Evolutionary conservation across 2,888 invertebrate genomes (phyloP), one percentile per base, ranked within the genome.

Genomic region (Rhabditophanes sp.): DNA sequence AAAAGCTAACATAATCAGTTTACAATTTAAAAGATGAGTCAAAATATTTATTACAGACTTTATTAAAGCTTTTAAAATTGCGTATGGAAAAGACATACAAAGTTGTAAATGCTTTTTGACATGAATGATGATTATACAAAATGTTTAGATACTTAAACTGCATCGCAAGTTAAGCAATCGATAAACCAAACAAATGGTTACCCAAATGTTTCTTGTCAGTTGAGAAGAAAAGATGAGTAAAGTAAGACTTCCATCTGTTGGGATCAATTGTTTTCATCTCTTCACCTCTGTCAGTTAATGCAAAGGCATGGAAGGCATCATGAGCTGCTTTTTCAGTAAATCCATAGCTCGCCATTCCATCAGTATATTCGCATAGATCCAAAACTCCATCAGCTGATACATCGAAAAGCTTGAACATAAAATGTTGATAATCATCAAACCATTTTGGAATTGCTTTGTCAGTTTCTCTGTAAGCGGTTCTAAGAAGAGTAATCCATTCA

Each of bases 381-480:
- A 62, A 41, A 3, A 50, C 47, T 16, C 60, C 56, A 35, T 62
- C 62, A 20, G 34, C 54, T 55, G 57, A 57, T 17, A 62, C 63
- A 31, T 62, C 62, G 40, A 62, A 62, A 29, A 62, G 46, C 40
- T 64, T 62, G 55, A 62, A 62, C 57, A 62, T 57, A 39, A 54
- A 64, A 31, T 38, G 46, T 22, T 42, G 42, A 42, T 62, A 62
- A 27, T 62, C 54, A 19, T 37, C 38, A 41, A 64, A 58, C 63
- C 63, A 62, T 26, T 48, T 46, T 12, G 56, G 55, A n/a, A n/a
- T n/a, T n/a, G n/a, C n/a, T n/a, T n/a, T n/a, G n/a, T n/a, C n/a
- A n/a, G n/a, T n/a, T n/a, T n/a, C n/a, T n/a, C n/a, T n/a, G n/a
- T n/a, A n/a, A 25, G 50, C 48, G n/a, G 25, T 45, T 5, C 30